Conservation (phyloP, 1,140 invertebrate genomes). For the Polypedilum vanderplanki region DNA sequence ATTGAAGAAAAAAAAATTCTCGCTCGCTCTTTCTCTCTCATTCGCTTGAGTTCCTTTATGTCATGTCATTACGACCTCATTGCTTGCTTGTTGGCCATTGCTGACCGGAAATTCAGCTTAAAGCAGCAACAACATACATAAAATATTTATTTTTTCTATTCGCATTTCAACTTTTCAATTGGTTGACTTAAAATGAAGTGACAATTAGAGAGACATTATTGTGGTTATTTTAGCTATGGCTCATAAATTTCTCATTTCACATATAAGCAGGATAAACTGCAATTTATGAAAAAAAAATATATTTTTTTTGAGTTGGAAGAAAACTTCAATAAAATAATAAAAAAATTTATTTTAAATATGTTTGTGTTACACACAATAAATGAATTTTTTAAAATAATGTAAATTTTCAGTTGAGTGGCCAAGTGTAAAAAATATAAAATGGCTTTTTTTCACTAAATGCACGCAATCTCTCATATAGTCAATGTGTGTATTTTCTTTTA, state of each 20-base stretch:
- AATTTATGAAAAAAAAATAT: too few species aligned
- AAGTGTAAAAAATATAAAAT: conserved; percentile 29
- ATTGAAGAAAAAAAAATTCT: conserved; percentile 8
- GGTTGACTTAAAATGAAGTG: conserved; percentile 24
- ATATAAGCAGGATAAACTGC: too few species aligned
- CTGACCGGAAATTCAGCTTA: conserved; percentile 24
- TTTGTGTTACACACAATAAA: conserved; percentile 25
- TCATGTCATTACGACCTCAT: conserved; percentile 5
- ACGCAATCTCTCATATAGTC: conserved; percentile 19
- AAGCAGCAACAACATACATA: background rate
- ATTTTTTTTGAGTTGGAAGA: too few species aligned
- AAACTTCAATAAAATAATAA: conserved; percentile 15
- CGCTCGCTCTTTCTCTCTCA: background rate
- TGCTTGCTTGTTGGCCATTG: background rate
- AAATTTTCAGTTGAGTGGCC: conserved; percentile 24
- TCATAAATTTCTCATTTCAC: background rate
- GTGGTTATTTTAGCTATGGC: background rate
- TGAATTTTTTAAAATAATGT: conserved; percentile 15
- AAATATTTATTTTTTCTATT: background rate
- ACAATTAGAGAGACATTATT: conserved; percentile 27
- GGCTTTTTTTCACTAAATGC: conserved; percentile 25
- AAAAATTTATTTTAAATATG: background rate
- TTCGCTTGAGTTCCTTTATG: conserved; percentile 3
- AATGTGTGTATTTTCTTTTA: conserved; percentile 9
- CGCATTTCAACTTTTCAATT: conserved; percentile 5